These are phyloP conservation scores for Myrmophylax atrothorax DNA, from an alignment of 2,113 vertebrate genomes.

Conservation along the genomic window DNA sequence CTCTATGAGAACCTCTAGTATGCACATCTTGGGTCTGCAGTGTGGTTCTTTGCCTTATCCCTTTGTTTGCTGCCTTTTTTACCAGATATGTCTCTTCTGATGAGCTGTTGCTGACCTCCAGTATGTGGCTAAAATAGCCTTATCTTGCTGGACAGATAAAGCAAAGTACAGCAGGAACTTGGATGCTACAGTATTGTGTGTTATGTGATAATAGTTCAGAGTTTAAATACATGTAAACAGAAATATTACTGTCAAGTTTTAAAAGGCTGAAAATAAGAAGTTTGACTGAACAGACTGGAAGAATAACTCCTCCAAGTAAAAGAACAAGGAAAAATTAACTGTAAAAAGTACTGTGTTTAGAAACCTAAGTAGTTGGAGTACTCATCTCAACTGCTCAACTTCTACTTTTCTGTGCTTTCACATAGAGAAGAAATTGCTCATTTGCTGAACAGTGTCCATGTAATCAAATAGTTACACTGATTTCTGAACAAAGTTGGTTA, in stretches of 20 bases:
- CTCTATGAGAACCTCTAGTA: neutral
- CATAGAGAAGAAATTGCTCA: neutral
- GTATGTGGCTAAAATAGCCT: neutral
- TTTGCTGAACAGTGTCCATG: neutral
- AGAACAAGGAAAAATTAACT: neutral
- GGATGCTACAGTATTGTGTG: neutral
- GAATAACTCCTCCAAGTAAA: neutral
- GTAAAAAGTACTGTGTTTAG: neutral
- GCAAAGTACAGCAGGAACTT: neutral
- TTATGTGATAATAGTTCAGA: neutral
- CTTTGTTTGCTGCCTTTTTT: neutral
- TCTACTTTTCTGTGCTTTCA: neutral
- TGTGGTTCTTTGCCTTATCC: neutral
- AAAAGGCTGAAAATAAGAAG: neutral
- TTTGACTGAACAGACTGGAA: neutral
- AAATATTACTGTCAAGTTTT: neutral
- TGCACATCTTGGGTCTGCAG: fast-evolving
- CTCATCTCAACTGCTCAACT: neutral
- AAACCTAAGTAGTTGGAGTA: neutral
- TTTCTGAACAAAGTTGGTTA: neutral
- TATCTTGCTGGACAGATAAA: neutral
- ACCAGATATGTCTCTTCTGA: neutral
- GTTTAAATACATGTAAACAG: neutral
- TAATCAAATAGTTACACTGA: neutral
- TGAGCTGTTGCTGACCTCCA: neutral